These are phyloP conservation scores for Periophthalmodon schlosseri DNA, from an alignment of 2,113 vertebrate genomes.

Conservation along the genomic window DNA sequence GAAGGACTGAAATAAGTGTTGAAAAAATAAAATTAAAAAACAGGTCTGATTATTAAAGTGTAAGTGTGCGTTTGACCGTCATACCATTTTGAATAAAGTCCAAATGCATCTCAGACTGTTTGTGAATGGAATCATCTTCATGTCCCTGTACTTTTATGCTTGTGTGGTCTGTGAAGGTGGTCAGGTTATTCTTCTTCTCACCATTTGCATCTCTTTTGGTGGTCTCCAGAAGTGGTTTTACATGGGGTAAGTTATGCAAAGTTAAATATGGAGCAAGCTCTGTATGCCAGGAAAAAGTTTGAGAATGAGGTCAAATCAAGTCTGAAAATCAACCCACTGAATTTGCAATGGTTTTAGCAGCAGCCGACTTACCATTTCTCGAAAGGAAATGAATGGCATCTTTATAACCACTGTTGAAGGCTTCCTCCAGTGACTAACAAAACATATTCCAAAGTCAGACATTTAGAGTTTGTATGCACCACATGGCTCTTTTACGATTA, in stretches of 20 bases:
- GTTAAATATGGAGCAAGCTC: conserved; percentile 24
- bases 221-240: neutral
- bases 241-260: neutral
- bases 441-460: neutral
- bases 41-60: neutral
- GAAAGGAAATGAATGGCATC: conserved; percentile 65
- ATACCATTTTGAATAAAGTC: conserved; percentile 42
- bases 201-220: conserved; percentile 15
- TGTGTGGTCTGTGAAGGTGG: neutral
- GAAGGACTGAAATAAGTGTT: conserved; percentile 50
- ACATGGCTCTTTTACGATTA: too few species aligned
- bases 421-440: conserved; percentile 63
- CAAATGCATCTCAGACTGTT: conserved; percentile 3
- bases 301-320: neutral
- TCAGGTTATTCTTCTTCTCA: conserved; percentile 10
- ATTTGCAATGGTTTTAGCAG: neutral
- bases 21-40: neutral
- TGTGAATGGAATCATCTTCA: neutral
- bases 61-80: neutral
- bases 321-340: neutral
- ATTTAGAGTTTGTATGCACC: neutral
- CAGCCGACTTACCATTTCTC: conserved; percentile 51
- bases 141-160: neutral
- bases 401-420: conserved; percentile 69
- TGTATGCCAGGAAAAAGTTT: neutral